Base-by-base conservation (phyloP, 2,113 vertebrate genomes). In the Octodon degus region DNA sequence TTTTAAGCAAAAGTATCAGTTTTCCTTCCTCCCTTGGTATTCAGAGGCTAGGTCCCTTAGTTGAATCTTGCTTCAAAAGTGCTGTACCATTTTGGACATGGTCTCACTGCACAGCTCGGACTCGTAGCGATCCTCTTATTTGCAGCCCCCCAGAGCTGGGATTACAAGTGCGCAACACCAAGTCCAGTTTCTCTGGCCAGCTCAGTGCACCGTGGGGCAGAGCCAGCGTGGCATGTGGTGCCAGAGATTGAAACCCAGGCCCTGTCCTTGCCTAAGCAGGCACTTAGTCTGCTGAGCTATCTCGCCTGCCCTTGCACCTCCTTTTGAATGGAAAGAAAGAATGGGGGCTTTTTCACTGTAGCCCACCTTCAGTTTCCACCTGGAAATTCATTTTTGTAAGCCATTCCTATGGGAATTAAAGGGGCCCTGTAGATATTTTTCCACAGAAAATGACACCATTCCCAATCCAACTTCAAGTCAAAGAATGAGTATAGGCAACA, bases 291-390 rank as follows among this genome's bases (percentile, higher is more conserved):
- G 55, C 55, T 58, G 55, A 58, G 55, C 17, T 58, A 58, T 58
- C 55, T 58, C 55, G 17, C 55, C 55, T 5, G 55, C 55, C 14
- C 55, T 58, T 58, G 81, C 4, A 32, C 3, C 4, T 93, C 13
- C 65, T 91, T 80, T 34, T 25, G 27, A 50, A 77, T 34, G 37
- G 67, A 80, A 89, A 94, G 82, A 82, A 88, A 19, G 30, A 81
- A 60, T 0, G 9, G 53, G 4, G 3, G 34, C 9, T 20, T 2
- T 7, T 30, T 43, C 27, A 14, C 20, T 16, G 32, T 20, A 1
- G 1, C 2, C 37, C 20, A 16, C 2, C n/a, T 1, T 0, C 27
- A 19, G 43, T 83, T 74, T 37, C 47, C 79, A 80, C 53, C 34
- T 20, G 32, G 20, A 82, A 86, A 87, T 91, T 94, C 40, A 16